These are phyloP conservation scores for Caprella mutica DNA, from an alignment of 2,888 invertebrate species.

Conservation along the genomic window DNA sequence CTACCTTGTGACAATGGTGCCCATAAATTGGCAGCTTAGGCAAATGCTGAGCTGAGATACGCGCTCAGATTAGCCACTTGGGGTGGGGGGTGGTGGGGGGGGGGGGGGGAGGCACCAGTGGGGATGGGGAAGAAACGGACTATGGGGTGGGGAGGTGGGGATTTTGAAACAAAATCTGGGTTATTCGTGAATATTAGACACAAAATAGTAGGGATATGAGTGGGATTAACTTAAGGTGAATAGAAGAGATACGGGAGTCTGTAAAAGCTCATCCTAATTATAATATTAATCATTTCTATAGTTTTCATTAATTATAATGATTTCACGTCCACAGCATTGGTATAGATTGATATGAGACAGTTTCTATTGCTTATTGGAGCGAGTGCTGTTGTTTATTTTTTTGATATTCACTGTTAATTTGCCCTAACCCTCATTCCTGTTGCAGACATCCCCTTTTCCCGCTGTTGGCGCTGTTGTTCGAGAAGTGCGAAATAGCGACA, in stretches of 20 bases:
- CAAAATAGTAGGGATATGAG: too few species aligned
- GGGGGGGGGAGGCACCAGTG: neutral
- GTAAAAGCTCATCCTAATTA: neutral
- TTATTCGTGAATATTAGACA: too few species aligned
- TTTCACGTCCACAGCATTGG: too few species aligned
- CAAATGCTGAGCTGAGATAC: neutral
- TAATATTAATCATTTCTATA: too few species aligned
- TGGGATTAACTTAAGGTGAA: too few species aligned
- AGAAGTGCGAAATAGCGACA: constrained; percentile 93
- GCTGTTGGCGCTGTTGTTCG: constrained; percentile 75
- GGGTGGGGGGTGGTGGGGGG: neutral
- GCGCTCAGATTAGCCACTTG: neutral
- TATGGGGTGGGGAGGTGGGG: neutral
- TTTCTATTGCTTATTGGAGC: too few species aligned
- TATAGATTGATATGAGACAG: too few species aligned
- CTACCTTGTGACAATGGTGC: neutral
- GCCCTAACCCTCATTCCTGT: neutral
- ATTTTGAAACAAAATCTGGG: too few species aligned
- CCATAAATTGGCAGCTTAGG: neutral
- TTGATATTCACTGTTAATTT: too few species aligned
- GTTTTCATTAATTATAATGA: too few species aligned
- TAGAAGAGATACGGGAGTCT: too few species aligned
- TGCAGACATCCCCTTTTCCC: constrained; percentile 84
- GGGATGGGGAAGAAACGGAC: neutral
- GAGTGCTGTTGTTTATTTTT: too few species aligned